These are phyloP conservation scores for Cyclina sinensis DNA, from an alignment of 1,140 invertebrate species.

Conservation along the genomic window DNA sequence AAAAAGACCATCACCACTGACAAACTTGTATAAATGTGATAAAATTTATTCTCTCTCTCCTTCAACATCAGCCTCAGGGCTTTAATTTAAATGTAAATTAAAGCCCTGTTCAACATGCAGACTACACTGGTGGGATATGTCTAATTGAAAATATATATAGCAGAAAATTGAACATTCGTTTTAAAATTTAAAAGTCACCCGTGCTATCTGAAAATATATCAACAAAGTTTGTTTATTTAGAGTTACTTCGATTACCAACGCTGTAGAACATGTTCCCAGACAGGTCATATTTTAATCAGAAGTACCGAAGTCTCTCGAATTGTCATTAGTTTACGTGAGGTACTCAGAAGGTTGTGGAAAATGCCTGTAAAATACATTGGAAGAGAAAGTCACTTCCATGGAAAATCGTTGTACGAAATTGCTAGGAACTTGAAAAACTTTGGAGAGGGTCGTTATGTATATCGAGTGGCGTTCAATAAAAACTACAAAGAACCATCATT, in stretches of 20 bases:
- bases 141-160: no score
- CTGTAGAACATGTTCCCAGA: neutral
- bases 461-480: slow-evolving; percentile 69
- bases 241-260: neutral
- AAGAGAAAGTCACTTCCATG: slow-evolving; percentile 71
- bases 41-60: no score
- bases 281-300: neutral
- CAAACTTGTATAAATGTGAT: no score
- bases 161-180: no score
- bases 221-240: no score
- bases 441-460: slow-evolving; percentile 79
- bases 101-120: no score
- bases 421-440: slow-evolving; percentile 77
- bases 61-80: no score
- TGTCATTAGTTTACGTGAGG: slow-evolving; percentile 25
- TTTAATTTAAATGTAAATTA: no score
- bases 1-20: no score
- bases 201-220: no score
- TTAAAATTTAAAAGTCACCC: no score
- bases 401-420: slow-evolving; percentile 79
- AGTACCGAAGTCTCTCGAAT: neutral
- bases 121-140: no score
- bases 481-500: slow-evolving; percentile 79
- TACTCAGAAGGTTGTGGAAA: neutral
- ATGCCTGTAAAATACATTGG: slow-evolving; percentile 77